phyloP scores from a whole-genome alignment of 2,113 vertebrate species.

The Aplodontia rufa region DNA sequence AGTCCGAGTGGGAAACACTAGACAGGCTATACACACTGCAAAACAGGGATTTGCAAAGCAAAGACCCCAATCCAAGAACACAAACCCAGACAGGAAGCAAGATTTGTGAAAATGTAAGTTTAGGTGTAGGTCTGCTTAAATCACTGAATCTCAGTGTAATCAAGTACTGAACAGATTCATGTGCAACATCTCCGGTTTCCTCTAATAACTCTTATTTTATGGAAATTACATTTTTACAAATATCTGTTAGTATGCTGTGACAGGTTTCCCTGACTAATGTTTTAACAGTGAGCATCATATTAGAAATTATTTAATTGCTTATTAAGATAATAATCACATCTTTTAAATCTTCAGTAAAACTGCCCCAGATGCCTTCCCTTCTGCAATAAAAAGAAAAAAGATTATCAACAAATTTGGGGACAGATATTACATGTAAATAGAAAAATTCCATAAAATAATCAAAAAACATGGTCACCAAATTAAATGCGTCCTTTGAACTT shows the following conservation, averaged over 20 bases:
- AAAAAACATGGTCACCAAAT: not conserved
- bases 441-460: slow-evolving; percentile 22
- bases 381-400: not conserved
- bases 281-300: not conserved
- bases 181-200: not conserved
- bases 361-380: not conserved
- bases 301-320: slow-evolving; percentile 31
- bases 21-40: not conserved
- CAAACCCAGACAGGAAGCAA: not conserved
- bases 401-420: not conserved
- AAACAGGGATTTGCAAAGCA: not conserved
- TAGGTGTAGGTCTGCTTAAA: not conserved
- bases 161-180: not conserved
- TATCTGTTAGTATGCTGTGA: not conserved
- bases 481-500: not conserved
- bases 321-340: not conserved
- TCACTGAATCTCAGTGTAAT: not conserved
- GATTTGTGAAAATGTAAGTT: not conserved
- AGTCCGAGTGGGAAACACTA: not conserved
- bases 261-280: not conserved
- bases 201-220: not conserved
- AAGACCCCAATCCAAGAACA: not conserved
- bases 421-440: not conserved
- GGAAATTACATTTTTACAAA: slow-evolving; percentile 2
- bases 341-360: slow-evolving; percentile 40